phyloP scores from a whole-genome alignment of 2,888 invertebrate species.

The Tinea trinotella region DNA sequence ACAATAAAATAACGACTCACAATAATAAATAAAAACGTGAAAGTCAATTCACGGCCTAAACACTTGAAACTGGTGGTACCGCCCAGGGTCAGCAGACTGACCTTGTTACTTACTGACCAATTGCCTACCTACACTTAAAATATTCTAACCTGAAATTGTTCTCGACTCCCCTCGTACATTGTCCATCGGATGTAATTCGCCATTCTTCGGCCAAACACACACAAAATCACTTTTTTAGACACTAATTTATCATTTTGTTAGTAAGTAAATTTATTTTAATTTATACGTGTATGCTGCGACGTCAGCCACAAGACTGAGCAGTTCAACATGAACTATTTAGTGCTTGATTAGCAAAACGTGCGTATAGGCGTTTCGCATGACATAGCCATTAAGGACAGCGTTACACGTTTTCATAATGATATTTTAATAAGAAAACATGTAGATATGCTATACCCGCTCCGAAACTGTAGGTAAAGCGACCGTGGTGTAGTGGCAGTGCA shows the following conservation, averaged over 20 bases:
- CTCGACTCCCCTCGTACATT: conserved; percentile 48
- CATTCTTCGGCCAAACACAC: conserved; percentile 30
- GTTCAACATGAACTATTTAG: conserved; percentile 43
- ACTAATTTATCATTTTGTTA: not conserved
- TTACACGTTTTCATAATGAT: not conserved
- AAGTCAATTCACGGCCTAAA: too few relatives aligned
- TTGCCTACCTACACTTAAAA: too few relatives aligned
- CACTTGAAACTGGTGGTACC: too few relatives aligned
- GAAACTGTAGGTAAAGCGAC: too few relatives aligned
- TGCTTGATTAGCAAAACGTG: conserved; percentile 65
- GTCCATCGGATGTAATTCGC: conserved; percentile 54
- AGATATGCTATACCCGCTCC: too few relatives aligned
- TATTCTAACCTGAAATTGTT: conserved; percentile 57
- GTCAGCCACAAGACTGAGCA: not conserved
- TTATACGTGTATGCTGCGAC: not conserved
- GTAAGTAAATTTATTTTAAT: not conserved
- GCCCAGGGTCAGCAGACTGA: too few relatives aligned
- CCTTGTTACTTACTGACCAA: too few relatives aligned
- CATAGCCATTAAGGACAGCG: not conserved
- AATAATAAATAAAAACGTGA: too few relatives aligned
- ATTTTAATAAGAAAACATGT: too few relatives aligned
- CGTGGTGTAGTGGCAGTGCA: too few relatives aligned
- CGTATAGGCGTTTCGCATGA: conserved; percentile 9
- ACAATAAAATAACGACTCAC: too few relatives aligned
- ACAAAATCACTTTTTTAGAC: conserved; percentile 7